Evolutionary conservation across 1,140 invertebrate genomes (phyloP).

Genomic region (Bombus picipes): DNA sequence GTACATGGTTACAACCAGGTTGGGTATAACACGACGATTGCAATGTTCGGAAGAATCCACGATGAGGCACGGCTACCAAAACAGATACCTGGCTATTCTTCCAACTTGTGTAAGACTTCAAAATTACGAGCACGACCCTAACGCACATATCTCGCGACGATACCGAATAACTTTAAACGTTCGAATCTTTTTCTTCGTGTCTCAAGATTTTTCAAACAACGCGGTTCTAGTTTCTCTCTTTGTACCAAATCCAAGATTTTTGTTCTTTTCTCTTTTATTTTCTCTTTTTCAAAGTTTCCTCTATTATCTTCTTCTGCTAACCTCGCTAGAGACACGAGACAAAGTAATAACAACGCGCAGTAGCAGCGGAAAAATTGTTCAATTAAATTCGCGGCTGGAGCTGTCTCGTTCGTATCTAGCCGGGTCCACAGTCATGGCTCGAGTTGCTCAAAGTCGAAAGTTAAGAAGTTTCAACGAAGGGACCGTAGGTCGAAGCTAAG

Average conservation of each 20-base stretch:
- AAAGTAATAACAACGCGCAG: slow-evolving; percentile 53
- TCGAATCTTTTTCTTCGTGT: background rate
- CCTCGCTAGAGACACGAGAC: background rate
- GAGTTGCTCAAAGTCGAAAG: slow-evolving; percentile 41
- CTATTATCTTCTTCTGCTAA: background rate
- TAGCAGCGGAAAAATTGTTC: slow-evolving; percentile 51
- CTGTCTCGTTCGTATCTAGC: slow-evolving; percentile 16
- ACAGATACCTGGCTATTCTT: background rate
- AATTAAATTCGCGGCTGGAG: slow-evolving; percentile 55
- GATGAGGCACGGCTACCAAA: background rate
- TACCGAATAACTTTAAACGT: background rate
- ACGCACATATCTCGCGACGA: background rate
- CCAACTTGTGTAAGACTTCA: no score
- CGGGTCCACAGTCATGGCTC: slow-evolving; percentile 12
- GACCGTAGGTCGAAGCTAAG: background rate
- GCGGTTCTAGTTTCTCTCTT: background rate
- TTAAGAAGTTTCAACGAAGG: slow-evolving; percentile 52
- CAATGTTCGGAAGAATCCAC: background rate
- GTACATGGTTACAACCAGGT: background rate
- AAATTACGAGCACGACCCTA: background rate
- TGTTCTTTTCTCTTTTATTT: background rate
- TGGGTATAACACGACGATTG: background rate
- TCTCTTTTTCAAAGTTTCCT: background rate
- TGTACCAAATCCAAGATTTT: background rate
- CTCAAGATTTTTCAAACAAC: background rate